Base-by-base conservation (phyloP, 2,113 vertebrate species). In the Periophthalmodon schlosseri region DNA sequence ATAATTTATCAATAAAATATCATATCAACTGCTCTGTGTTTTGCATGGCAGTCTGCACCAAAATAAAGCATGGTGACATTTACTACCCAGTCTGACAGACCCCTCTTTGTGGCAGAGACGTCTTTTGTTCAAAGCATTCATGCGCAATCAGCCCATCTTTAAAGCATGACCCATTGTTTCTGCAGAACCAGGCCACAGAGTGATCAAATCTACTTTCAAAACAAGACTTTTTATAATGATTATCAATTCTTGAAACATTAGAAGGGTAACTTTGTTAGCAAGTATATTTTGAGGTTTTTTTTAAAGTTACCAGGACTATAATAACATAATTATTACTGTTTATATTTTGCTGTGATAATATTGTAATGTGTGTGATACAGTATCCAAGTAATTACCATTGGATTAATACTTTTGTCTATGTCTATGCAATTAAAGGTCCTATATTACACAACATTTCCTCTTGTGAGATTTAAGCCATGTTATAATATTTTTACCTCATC, bases 161-260 rank as follows among this genome's bases (percentile, higher is more conserved):
- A 84, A 86, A 89, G 80, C 89, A 80, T 85, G 82, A 82, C 70
- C 87, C 89, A 90, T 91, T 92, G 90, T 91, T 89, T 84, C 68
- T 58, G 78, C 36, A 54, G 78, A 81, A 76, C 73, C 63, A 74
- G 54, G 80, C 78, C 66, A 61, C 76, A 77, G 56, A 63, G 74
- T 77, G 72, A 76, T 81, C 69, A 60, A 73, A 77, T 57, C 68
- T 70, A 71, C 72, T 39, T 24, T 57, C 68, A 70, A 77, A 66
- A 82, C 20, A 65, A 4, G 34, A 9, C 20, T 65, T 65, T 63
- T 65, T 44, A 39, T n/a, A 65, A 39, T 44, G 34, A 18, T 65
- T 12, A 39, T 12, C 15, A 13, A 44, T 15, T 8, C 18, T 8
- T 18, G 28, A 5, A 16, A 61, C 4, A 33, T 61, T 12, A 57